Evolutionary conservation across 2,797 vertebrate species (phyloP), one percentile per base, ranked within the genome.

Genomic region (Mormyrops attenuatus): DNA sequence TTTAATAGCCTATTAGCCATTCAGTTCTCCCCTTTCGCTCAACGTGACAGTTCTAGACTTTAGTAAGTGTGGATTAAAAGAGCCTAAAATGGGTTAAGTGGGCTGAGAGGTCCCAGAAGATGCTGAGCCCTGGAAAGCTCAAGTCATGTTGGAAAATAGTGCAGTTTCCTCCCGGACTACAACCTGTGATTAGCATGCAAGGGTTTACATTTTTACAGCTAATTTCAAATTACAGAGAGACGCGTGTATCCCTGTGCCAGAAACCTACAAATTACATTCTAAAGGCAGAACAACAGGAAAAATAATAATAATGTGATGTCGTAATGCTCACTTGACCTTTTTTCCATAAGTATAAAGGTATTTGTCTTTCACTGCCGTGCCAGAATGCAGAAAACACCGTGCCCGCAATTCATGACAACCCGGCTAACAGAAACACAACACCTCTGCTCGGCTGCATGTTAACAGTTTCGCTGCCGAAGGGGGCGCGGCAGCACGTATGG

Each of bases 141-240:
- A 22, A 85, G 60, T 47, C 41, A 26, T 34, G 47, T 49, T 41
- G 55, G 50, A 55, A 57, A 26, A 38, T n/a, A 38, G 85, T 53
- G 11, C 85, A 15, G 53, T 53, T 91, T 60, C 90, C 88, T 15
- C 57, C 30, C 55, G 66, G 90, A 87, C 55, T 53, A 41, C 49
- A 92, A 89, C 86, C 87, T 84, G 89, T 90, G 66, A 89, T 90
- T 89, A 92, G 86, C 85, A 90, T 89, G 90, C 87, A 90, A 91
- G 89, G 89, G 90, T 90, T 91, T 88, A 80, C 89, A 69, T 77
- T 92, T 92, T 92, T 92, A 92, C 89, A 90, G 89, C 90, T 93
- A 90, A 93, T 93, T 92, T 91, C 26, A 93, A 93, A 93, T 93
- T 93, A 93, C 90, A 93, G 93, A 93, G 92, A 89, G 91, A 89